These are phyloP conservation scores for Pocillopora meandrina DNA, from an alignment of 92 coral and sea anemone genomes.

Conservation along the genomic window DNA sequence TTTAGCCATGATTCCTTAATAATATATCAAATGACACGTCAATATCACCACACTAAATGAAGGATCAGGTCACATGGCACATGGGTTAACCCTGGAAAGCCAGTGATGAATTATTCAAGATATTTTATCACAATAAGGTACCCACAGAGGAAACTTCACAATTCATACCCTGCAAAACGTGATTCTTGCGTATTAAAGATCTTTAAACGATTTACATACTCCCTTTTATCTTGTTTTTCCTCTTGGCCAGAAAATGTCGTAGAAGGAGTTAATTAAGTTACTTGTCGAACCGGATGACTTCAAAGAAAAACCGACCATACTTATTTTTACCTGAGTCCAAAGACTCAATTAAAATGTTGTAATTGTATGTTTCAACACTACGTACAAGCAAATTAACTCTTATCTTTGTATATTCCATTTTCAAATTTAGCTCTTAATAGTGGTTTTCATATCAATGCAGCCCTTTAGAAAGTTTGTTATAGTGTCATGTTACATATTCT, in stretches of 20 bases:
- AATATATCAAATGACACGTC: not conserved
- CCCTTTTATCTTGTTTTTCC: too few species aligned
- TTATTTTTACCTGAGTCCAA: not conserved
- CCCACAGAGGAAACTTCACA: too few species aligned
- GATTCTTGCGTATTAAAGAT: too few species aligned
- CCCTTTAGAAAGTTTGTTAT: not conserved
- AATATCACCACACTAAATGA: not conserved
- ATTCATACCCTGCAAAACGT: too few species aligned
- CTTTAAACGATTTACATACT: too few species aligned
- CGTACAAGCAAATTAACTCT: not conserved
- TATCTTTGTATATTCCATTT: conserved; percentile 1
- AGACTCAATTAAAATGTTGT: not conserved
- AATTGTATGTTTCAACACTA: not conserved
- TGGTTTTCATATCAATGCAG: not conserved
- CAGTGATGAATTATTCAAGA: too few species aligned
- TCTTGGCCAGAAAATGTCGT: too few species aligned
- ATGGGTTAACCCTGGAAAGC: too few species aligned
- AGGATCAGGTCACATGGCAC: too few species aligned
- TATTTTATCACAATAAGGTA: too few species aligned
- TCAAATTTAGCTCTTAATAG: not conserved
- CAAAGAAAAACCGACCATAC: not conserved
- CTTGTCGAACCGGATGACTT: too few species aligned
- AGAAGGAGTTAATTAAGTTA: too few species aligned
- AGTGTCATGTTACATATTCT: not conserved
- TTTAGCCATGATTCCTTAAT: not conserved